These are phyloP conservation scores for Mechanitis messenoides DNA, from an alignment of 2,888 invertebrate genomes.

Conservation along the genomic window DNA sequence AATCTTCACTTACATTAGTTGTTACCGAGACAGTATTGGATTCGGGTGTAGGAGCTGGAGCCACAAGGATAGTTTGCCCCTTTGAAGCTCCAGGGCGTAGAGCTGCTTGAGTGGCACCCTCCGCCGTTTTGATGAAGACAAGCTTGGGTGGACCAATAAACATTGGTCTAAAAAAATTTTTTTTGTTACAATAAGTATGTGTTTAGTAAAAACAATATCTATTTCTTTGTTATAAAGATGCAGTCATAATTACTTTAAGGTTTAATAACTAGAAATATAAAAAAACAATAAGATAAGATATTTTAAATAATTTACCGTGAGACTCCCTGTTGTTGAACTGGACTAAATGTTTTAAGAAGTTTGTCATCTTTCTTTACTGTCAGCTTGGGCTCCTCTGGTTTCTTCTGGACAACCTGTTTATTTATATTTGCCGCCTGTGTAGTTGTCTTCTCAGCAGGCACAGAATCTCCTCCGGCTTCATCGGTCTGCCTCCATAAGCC, in stretches of 20 bases:
- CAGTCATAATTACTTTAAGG: too few relatives aligned
- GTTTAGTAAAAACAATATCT: too few relatives aligned
- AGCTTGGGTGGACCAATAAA: conserved; percentile 72
- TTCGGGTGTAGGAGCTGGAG: conserved; percentile 48
- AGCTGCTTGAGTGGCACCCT: conserved; percentile 56
- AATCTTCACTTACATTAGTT: conserved; percentile 40
- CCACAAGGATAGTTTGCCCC: conserved; percentile 67
- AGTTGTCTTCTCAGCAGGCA: conserved; percentile 50
- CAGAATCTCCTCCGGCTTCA: conserved; percentile 54
- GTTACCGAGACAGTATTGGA: conserved; percentile 30
- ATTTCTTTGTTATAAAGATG: too few relatives aligned
- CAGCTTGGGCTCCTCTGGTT: conserved; percentile 61
- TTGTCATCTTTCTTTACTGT: conserved; percentile 72
- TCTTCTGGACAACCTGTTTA: conserved; percentile 47
- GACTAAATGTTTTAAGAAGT: conserved; percentile 59
- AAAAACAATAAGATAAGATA: background rate
- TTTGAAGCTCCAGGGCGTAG: conserved; percentile 58
- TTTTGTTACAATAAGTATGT: background rate
- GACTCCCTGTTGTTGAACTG: conserved; percentile 50
- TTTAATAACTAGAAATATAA: too few relatives aligned
- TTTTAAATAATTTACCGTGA: conserved; percentile 43
- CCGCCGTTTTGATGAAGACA: conserved; percentile 70
- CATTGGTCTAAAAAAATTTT: conserved; percentile 53
- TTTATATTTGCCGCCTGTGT: conserved; percentile 43
- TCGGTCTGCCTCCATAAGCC: conserved; percentile 85